Conservation (phyloP, 2,888 invertebrate genomes). For the Harpalus rubripes region DNA sequence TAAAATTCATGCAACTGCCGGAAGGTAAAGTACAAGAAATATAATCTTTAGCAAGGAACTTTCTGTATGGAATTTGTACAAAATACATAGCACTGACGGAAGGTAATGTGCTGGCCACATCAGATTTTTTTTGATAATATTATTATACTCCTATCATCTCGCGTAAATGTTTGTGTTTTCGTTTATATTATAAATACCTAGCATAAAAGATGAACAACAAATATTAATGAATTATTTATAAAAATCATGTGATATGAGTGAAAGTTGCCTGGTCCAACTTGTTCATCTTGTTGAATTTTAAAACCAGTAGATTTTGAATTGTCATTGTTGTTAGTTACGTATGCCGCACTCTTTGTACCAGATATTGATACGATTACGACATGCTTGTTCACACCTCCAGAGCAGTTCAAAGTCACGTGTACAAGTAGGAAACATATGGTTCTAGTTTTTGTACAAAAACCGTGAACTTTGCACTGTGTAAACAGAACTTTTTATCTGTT, state of each 20-base stretch:
- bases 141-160: no score
- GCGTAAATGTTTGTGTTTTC: background rate
- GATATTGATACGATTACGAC: background rate
- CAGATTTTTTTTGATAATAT: no score
- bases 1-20: no score
- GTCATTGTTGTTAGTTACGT: background rate
- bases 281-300: background rate
- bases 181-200: background rate
- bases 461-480: slow-evolving; percentile 16
- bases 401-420: slow-evolving; percentile 37
- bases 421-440: slow-evolving; percentile 12
- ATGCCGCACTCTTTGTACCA: slow-evolving; percentile 9
- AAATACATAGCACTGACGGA: no score
- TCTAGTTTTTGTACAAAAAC: background rate
- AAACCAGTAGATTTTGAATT: background rate
- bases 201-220: background rate
- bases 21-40: no score
- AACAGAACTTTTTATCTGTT: slow-evolving; percentile 5
- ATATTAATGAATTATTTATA: slow-evolving; percentile 4
- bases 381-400: background rate
- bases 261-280: background rate
- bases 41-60: no score
- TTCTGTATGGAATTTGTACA: no score
- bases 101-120: no score
- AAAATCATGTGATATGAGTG: background rate